Percentiles rank a stretch among this genome's conserved stretches.
phyloP scores from a whole-genome alignment of 2,888 invertebrate species.

The Nomada ruficornis region DNA sequence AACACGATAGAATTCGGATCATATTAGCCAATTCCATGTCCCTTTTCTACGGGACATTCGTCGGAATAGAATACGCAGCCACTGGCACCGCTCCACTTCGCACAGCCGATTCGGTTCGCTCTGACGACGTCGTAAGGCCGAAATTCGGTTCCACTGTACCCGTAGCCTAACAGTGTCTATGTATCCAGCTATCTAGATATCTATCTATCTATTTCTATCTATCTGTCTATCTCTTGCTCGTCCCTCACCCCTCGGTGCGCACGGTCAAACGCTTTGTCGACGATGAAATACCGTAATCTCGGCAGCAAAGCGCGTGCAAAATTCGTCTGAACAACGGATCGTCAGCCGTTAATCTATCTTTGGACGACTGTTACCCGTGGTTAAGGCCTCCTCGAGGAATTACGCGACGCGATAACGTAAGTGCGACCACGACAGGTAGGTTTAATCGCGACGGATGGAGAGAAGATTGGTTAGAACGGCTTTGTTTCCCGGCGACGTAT shows the following conservation, averaged over 20 bases:
- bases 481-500: not conserved
- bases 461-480: not conserved
- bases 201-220: too few species aligned
- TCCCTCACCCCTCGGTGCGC: not conserved
- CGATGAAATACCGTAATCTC: slow-evolving; percentile 54
- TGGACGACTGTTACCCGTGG: slow-evolving; percentile 1
- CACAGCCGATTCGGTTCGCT: too few species aligned
- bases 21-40: too few species aligned
- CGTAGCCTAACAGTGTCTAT: too few species aligned
- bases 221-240: too few species aligned
- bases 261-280: slow-evolving; percentile 43
- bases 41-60: too few species aligned
- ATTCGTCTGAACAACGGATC: slow-evolving; percentile 44
- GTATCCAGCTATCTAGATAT: too few species aligned
- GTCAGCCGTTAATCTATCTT: slow-evolving; percentile 25
- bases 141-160: too few species aligned
- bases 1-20: too few species aligned
- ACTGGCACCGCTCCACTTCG: too few species aligned
- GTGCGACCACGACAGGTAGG: not conserved
- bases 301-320: slow-evolving; percentile 16
- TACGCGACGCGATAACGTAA: slow-evolving; percentile 16
- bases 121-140: too few species aligned
- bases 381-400: slow-evolving; percentile 15
- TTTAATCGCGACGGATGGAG: slow-evolving; percentile 1
- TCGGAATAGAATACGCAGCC: too few species aligned